Evolutionary conservation across 2,797 vertebrate genomes (phyloP).

Genomic region (Macropodus opercularis): DNA sequence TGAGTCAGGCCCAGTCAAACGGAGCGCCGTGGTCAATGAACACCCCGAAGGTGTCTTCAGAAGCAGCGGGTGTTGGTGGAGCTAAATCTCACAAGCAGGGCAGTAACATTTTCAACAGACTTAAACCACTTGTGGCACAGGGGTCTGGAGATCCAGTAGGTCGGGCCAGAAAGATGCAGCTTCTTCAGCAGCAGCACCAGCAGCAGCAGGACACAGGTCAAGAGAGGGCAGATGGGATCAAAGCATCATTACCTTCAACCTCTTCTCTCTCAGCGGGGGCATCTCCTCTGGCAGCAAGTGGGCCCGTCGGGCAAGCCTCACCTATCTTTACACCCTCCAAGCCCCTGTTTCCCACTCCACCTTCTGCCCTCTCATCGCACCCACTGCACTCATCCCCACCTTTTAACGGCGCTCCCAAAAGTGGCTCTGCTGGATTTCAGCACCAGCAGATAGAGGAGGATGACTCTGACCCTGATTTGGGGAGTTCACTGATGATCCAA

Average conservation of each 20-base stretch:
- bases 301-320: constrained; percentile 68
- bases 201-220: constrained; percentile 79
- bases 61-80: constrained; percentile 60
- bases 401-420: constrained; percentile 80
- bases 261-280: constrained; percentile 67
- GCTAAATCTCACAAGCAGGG: constrained; percentile 79
- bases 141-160: constrained; percentile 82
- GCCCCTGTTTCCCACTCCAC: constrained; percentile 69
- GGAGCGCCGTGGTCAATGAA: constrained; percentile 81
- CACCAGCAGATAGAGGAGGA: constrained; percentile 75
- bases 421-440: constrained; percentile 67
- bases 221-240: constrained; percentile 74
- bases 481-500: constrained; percentile 79
- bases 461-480: constrained; percentile 74
- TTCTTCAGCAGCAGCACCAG: constrained; percentile 83
- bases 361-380: constrained; percentile 73
- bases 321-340: constrained; percentile 82
- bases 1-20: constrained; percentile 79
- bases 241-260: constrained; percentile 67
- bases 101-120: constrained; percentile 84
- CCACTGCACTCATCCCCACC: constrained; percentile 77
- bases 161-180: constrained; percentile 83
- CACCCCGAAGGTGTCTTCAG: constrained; percentile 76
- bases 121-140: constrained; percentile 83
- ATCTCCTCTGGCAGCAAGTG: constrained; percentile 66